Conservation (phyloP, 2,888 invertebrate species). For the Andrena hattorfiana region DNA sequence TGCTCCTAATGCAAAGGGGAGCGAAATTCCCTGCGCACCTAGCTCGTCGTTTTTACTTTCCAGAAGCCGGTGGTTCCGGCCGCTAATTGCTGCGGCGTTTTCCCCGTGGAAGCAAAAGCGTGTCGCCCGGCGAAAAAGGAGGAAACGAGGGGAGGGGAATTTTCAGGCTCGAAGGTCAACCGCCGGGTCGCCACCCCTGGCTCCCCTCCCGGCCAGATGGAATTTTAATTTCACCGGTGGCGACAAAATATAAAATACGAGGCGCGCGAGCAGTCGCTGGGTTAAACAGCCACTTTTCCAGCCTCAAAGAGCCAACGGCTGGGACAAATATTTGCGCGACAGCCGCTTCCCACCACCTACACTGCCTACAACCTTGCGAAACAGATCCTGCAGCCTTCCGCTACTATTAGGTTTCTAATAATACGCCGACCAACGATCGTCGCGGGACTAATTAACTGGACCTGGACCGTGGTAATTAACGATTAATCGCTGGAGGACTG, state of each 20-base stretch:
- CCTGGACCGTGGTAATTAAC: background rate
- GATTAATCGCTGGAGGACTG: background rate
- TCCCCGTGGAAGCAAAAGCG: background rate
- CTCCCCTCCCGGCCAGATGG: conserved; percentile 7
- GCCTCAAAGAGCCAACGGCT: conserved; percentile 33
- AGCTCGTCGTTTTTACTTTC: background rate
- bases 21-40: background rate
- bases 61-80: background rate
- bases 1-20: too few relatives aligned
- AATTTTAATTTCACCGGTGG: conserved; percentile 43
- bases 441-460: conserved; percentile 15
- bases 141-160: background rate
- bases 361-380: background rate
- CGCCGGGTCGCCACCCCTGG: background rate
- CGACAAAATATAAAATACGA: conserved; percentile 42
- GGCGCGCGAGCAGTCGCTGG: conserved; percentile 12
- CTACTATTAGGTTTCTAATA: conserved; percentile 40
- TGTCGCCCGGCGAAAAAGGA: background rate
- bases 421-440: background rate
- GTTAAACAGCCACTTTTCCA: conserved; percentile 51
- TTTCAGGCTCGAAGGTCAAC: conserved; percentile 11
- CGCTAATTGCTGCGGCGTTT: conserved; percentile 21
- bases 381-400: background rate
- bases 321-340: conserved; percentile 65
- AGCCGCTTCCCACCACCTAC: conserved; percentile 7